These are phyloP conservation scores for Scalopus aquaticus DNA, from an alignment of 2,113 vertebrate genomes.

Conservation along the genomic window DNA sequence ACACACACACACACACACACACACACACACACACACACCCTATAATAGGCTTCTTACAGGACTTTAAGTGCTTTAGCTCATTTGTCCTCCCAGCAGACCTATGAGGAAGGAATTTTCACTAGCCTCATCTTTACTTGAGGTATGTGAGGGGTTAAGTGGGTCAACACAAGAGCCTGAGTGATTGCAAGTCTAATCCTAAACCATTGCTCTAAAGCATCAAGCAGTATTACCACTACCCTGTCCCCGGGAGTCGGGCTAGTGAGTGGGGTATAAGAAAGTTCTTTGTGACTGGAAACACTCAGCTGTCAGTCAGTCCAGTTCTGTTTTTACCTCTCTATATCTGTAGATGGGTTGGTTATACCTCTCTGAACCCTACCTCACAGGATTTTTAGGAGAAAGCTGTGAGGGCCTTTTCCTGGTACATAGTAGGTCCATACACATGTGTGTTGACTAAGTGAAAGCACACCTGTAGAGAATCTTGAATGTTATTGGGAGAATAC, in stretches of 20 bases:
- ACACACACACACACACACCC: neutral
- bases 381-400: neutral
- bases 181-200: neutral
- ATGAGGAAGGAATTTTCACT: constrained; percentile 28
- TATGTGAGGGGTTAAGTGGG: neutral
- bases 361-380: too few species aligned
- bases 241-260: neutral
- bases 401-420: neutral
- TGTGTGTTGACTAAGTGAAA: neutral
- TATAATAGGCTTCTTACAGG: neutral
- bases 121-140: constrained; percentile 38
- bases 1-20: neutral
- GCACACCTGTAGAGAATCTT: neutral
- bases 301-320: neutral
- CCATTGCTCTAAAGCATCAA: neutral
- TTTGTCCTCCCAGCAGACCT: neutral
- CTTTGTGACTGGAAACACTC: neutral
- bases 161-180: neutral
- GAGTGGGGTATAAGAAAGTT: neutral
- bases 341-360: neutral
- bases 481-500: neutral
- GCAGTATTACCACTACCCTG: neutral
- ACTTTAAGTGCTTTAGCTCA: neutral
- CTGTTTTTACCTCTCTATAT: neutral
- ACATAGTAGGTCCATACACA: neutral